A percentile compares a stretch with the other conserved stretches of the same genome.
Conservation (phyloP, 2,113 vertebrate species). For the Raja brachyura region DNA sequence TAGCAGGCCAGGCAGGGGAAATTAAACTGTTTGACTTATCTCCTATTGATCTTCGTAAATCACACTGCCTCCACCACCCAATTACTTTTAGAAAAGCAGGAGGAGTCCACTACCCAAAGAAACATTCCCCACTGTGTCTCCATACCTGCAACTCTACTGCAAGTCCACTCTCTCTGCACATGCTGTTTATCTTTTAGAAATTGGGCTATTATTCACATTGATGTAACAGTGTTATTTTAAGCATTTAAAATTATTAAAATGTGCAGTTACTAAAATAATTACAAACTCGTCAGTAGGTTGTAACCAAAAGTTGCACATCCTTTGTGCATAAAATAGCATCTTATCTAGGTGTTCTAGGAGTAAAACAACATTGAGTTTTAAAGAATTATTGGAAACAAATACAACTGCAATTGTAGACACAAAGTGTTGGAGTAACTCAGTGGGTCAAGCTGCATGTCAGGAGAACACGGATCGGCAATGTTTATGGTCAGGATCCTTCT, state of each 20-base stretch:
- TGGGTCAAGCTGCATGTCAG: too few species aligned
- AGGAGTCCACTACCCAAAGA: neutral
- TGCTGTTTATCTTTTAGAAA: neutral
- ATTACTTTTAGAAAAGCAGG: neutral
- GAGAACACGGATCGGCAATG: too few species aligned
- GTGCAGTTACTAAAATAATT: neutral
- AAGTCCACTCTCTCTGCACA: neutral
- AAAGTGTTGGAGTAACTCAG: too few species aligned
- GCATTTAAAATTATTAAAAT: neutral
- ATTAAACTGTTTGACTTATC: neutral
- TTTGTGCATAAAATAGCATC: neutral
- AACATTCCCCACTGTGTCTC: neutral
- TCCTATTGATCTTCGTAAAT: neutral
- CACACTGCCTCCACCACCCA: neutral
- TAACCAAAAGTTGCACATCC: neutral
- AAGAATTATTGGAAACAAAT: neutral
- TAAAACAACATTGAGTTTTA: neutral
- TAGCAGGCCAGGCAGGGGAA: neutral
- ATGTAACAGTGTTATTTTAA: neutral
- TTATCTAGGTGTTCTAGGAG: neutral
- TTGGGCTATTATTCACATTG: neutral
- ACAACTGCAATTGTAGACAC: too few species aligned
- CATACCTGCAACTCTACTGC: neutral
- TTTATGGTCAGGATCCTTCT: too few species aligned
- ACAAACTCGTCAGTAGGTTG: neutral